Evolutionary conservation across 2,113 vertebrate genomes (phyloP), one percentile per base, ranked within the genome.

Genomic region (Ciconia maguari): DNA sequence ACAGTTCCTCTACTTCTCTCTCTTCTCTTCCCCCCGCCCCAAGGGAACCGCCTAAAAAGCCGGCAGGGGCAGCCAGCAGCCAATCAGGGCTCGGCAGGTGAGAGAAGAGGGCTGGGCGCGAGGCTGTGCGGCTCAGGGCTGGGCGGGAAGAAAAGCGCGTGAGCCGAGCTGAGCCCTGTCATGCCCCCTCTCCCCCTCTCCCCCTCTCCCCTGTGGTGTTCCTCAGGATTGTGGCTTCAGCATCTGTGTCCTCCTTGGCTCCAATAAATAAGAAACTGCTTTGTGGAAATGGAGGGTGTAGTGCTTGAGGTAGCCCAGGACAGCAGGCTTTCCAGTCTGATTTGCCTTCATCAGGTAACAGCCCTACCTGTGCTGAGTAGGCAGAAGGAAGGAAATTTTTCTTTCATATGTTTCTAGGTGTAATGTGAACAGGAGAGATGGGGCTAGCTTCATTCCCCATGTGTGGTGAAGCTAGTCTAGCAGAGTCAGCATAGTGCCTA

Each of bases 391-490:
- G 38, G 24, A 32, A 7, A 2, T 1, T 16, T 38, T 72, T 8
- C 6, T 30, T 18, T 10, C 5, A 0, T 9, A 0, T 13, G 4
- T 52, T 38, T 36, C 18, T 19, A 1, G 5, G 7, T 27, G 36
- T 6, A 5, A 6, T 1, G 12, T 42, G 72, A 38, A 0, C 17
- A 29, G 52, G 22, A 25, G 57, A 10, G 34, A 1, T 0, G 0
- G 30, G 13, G 6, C 13, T 57, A 26, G 1, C 29, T 2, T 11
- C 3, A 0, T 3, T 10, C 9, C 14, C 9, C 0, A 0, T 2
- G 2, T 4, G 60, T 7, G 66, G 21, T 16, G 29, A 7, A 16
- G 1, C 5, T 17, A 1, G 20, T 5, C 8, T 5, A 9, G 26
- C 7, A 2, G 36, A 41, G 42, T 11, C 19, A 0, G 1, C 3